A percentile compares a stretch with the other conserved stretches of the same genome.
phyloP scores from a whole-genome alignment of 2,888 invertebrate genomes.

The Synanthedon andrenaeformis region DNA sequence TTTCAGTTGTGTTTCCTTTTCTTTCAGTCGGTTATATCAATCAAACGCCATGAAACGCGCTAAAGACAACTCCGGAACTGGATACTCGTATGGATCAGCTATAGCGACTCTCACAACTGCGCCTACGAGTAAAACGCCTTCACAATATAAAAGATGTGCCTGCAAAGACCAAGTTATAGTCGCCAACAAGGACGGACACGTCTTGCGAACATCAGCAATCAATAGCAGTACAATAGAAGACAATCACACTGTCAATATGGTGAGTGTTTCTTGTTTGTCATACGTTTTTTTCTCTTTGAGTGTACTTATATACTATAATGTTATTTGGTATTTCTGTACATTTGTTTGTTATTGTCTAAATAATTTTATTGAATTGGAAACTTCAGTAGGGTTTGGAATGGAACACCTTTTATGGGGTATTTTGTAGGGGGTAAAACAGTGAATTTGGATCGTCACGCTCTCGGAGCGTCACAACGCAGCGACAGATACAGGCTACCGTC shows the following conservation, averaged over 20 bases:
- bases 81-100: conserved; percentile 54
- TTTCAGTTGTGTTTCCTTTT: background rate
- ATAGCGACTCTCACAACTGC: conserved; percentile 32
- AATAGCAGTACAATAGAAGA: conserved; percentile 36
- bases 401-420: too few species aligned
- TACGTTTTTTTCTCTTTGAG: too few species aligned
- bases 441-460: too few species aligned
- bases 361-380: too few species aligned
- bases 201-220: conserved; percentile 52
- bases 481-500: too few species aligned
- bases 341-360: too few species aligned
- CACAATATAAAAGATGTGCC: conserved; percentile 22
- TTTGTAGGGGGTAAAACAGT: too few species aligned
- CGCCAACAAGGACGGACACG: conserved; percentile 30
- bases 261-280: conserved; percentile 19
- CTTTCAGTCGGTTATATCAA: conserved; percentile 35
- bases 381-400: too few species aligned
- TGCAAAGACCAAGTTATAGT: conserved; percentile 34
- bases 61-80: conserved; percentile 55
- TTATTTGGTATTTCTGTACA: too few species aligned
- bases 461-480: too few species aligned
- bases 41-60: conserved; percentile 45
- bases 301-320: too few species aligned
- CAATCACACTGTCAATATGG: conserved; percentile 28
- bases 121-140: conserved; percentile 18